A percentile compares a stretch with the other conserved stretches of the same genome.
phyloP scores from a whole-genome alignment of 1,140 invertebrate species.

The Sminthurinus signatus region DNA sequence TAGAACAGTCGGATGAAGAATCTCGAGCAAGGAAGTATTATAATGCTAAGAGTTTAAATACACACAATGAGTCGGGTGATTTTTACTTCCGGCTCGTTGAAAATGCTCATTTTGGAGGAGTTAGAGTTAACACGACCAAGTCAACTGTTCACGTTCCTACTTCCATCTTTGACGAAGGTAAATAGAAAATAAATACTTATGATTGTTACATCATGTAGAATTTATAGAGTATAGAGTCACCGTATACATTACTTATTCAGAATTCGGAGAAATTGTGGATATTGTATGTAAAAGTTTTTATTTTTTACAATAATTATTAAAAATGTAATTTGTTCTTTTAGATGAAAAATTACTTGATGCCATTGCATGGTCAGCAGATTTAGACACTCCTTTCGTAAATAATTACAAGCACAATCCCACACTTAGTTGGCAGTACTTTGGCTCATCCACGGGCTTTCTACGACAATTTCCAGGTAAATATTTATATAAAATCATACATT shows the following conservation, averaged over 20 bases:
- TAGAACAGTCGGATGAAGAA: too few relatives aligned
- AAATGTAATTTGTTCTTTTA: too few relatives aligned
- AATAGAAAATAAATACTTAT: too few relatives aligned
- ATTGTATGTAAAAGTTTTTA: too few relatives aligned
- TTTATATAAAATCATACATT: background rate
- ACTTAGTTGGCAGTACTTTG: constrained; percentile 93
- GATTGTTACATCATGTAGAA: too few relatives aligned
- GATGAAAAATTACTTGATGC: constrained; percentile 59
- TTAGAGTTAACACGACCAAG: constrained; percentile 69
- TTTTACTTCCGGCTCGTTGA: constrained; percentile 55
- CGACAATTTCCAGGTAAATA: constrained; percentile 78
- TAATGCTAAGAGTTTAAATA: constrained; percentile 55
- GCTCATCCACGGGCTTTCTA: constrained; percentile 83
- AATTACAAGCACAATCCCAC: constrained; percentile 83
- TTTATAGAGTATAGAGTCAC: too few relatives aligned
- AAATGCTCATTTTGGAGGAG: constrained; percentile 76
- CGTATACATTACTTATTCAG: too few relatives aligned
- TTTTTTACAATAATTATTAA: too few relatives aligned
- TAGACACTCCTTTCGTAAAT: constrained; percentile 75
- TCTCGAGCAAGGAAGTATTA: constrained; percentile 22
- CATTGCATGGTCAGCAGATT: constrained; percentile 75
- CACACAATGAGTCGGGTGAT: constrained; percentile 41
- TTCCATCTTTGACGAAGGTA: constrained; percentile 85
- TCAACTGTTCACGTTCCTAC: constrained; percentile 91
- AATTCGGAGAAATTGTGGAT: too few relatives aligned